Evolutionary conservation across 1,140 invertebrate species (phyloP).

Genomic region (Ruditapes philippinarum): DNA sequence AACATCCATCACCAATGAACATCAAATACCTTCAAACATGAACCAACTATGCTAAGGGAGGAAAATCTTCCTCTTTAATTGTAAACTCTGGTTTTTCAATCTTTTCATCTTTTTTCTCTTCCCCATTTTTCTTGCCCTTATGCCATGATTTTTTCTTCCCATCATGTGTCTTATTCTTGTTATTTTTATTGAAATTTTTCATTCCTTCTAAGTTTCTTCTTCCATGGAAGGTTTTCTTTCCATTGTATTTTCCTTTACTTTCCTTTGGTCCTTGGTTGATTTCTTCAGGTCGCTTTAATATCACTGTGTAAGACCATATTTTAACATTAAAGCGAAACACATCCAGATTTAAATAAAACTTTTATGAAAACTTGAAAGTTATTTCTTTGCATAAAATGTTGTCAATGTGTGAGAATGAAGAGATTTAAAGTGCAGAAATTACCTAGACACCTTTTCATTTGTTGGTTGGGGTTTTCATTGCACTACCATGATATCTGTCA

Average conservation of each 20-base stretch:
- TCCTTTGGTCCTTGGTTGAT: not conserved
- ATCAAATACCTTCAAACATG: not conserved
- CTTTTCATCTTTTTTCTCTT: not conserved
- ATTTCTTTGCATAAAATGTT: no score
- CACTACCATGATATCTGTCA: no score
- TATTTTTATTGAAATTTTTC: not conserved
- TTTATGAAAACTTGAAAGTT: no score
- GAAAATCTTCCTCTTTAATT: conserved; percentile 51
- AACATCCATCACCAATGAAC: not conserved
- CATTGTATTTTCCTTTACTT: not conserved
- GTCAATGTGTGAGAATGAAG: no score
- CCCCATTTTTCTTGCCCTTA: not conserved
- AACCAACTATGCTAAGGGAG: conserved; percentile 10
- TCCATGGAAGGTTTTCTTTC: conserved; percentile 6
- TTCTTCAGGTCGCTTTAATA: not conserved
- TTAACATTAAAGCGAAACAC: no score
- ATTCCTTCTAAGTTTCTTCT: not conserved
- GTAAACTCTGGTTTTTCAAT: not conserved
- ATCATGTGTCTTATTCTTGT: not conserved
- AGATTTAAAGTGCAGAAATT: no score
- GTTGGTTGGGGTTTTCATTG: no score
- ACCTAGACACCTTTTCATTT: no score
- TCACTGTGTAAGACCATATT: conserved; percentile 7
- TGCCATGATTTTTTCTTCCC: not conserved
- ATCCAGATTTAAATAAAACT: no score